Evolutionary conservation across 1,140 invertebrate species (phyloP), one percentile per base, ranked within the genome.

Genomic region (Trinorchestia longiramus): DNA sequence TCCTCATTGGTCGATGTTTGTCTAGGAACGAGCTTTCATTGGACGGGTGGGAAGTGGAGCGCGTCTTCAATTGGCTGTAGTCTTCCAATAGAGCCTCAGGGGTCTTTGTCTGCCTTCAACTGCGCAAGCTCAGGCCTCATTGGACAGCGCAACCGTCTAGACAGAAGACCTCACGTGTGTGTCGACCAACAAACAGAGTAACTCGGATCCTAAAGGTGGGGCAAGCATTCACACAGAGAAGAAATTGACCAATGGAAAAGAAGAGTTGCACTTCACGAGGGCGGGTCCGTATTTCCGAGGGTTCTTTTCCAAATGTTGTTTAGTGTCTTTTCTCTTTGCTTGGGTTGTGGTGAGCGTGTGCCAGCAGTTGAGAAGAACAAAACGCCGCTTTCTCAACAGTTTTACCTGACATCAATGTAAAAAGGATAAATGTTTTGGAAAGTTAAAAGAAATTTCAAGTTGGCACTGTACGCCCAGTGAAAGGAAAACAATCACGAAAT

Each of bases 271-370:
- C 88, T 6, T 11, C 43, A 44, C 40, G 43, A 44, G 43, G 92
- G 92, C 92, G 92, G 43, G 92, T 36, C 40, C 43, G 92, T 45
- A 45, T 47, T 45, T 47, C 43, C 40, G 43, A 45, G 92, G 92
- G 8, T 94, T 47, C 92, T 47, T 15, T 3, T 44, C 1, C 43
- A 19, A 19, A 47, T 4, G 92, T 94, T 45, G 92, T 94, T 94
- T 40, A 94, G 92, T 94, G 92, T 94, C 36, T 6, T 36, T 94
- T 47, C 43, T 40, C 19, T 94, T 47, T 42, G 92, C 0, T n/a
- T 94, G 44, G 40, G 92, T 47, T 45, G 44, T 45, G 92, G 92
- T 47, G 44, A 40, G 43, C 92, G 92, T 40, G 92, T 45, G 92
- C 28, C 43, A 40, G 23, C 1, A 77, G 15, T 11, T 3, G 8